Evolutionary conservation across 2,888 invertebrate genomes (phyloP).

Genomic region (Fissipunctia ypsillon): DNA sequence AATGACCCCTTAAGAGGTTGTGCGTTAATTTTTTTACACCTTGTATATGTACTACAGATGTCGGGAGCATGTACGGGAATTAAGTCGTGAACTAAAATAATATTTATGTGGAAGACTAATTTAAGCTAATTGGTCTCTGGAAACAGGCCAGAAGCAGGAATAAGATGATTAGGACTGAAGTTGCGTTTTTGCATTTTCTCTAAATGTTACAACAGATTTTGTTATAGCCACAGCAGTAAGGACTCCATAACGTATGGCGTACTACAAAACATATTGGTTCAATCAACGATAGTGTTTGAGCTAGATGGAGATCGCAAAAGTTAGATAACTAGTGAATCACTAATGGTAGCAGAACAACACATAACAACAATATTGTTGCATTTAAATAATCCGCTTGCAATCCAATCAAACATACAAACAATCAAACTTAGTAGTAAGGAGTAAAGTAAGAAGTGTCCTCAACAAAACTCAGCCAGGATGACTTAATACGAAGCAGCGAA

Average conservation of each 20-base stretch:
- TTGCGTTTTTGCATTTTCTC: background rate
- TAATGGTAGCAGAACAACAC: too few species aligned
- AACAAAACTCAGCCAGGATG: constrained; percentile 26
- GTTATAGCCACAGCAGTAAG: background rate
- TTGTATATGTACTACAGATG: background rate
- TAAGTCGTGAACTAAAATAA: background rate
- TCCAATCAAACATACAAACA: too few species aligned
- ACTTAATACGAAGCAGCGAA: constrained; percentile 52
- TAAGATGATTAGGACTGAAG: background rate
- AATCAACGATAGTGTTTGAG: background rate
- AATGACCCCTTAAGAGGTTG: too few species aligned
- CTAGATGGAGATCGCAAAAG: background rate
- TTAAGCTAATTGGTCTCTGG: constrained; percentile 22
- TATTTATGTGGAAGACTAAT: background rate
- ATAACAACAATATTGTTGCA: background rate
- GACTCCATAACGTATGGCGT: background rate
- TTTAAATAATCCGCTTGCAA: background rate
- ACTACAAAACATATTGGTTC: background rate
- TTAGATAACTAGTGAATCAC: background rate
- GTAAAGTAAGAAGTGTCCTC: background rate
- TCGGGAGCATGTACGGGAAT: background rate
- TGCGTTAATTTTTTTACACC: too few species aligned
- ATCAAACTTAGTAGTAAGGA: background rate
- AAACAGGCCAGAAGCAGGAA: constrained; percentile 9
- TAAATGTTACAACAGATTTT: background rate